Conservation (phyloP, 2,888 invertebrate species). For the Pollenia labialis region DNA sequence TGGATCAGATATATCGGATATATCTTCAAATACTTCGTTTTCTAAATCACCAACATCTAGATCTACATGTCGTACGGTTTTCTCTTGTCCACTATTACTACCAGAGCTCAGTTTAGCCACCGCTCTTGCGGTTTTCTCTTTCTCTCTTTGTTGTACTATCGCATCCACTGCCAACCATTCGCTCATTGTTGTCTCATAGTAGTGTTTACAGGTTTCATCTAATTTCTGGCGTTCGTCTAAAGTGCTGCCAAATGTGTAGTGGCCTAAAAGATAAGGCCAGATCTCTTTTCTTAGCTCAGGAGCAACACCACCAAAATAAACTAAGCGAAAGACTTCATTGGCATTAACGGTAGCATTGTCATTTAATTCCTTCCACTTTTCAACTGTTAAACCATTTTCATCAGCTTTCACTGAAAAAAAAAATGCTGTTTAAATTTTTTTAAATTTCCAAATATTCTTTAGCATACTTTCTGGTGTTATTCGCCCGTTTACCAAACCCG, state of each 20-base stretch:
- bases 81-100: slow-evolving; percentile 86
- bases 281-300: slow-evolving; percentile 91
- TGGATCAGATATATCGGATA: slow-evolving; percentile 85
- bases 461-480: slow-evolving; percentile 87
- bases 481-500: slow-evolving; percentile 92
- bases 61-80: slow-evolving; percentile 84
- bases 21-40: slow-evolving; percentile 85
- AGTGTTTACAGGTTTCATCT: slow-evolving; percentile 88
- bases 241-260: slow-evolving; percentile 89
- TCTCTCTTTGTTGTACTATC: slow-evolving; percentile 92
- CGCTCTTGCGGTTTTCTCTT: slow-evolving; percentile 92
- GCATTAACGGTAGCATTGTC: slow-evolving; percentile 86
- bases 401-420: slow-evolving; percentile 86
- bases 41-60: slow-evolving; percentile 86
- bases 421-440: not conserved
- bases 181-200: slow-evolving; percentile 95
- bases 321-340: slow-evolving; percentile 91
- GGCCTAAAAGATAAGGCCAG: slow-evolving; percentile 95
- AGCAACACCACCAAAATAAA: slow-evolving; percentile 94
- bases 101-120: slow-evolving; percentile 93
- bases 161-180: slow-evolving; percentile 98
- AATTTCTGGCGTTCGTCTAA: slow-evolving; percentile 87
- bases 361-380: slow-evolving; percentile 89
- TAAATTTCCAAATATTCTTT: not conserved
- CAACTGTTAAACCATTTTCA: slow-evolving; percentile 90